Base-by-base conservation (phyloP, 2,888 invertebrate genomes). In the Lottia scabra region DNA sequence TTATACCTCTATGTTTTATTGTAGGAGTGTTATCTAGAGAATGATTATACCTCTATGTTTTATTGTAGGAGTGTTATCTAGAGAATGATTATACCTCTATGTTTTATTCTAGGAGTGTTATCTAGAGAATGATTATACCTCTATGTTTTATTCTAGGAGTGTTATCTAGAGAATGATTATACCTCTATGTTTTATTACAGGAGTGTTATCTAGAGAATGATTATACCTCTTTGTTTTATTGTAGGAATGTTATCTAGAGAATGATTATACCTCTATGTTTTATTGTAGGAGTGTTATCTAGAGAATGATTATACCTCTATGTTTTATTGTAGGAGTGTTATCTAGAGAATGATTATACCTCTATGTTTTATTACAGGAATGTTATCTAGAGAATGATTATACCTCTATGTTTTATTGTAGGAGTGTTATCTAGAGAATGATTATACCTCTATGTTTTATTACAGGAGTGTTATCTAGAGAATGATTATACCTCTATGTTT, bases 161-260 rank as follows among this genome's bases (percentile, higher is more conserved):
- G n/a, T n/a, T 93, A 94, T 76, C 90, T 98, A 72, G 96, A 98
- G 89, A 95, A 95, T 78, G 98, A 98, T 89, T 95, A 95, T 0
- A 95, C 96, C 0, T 94, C 94, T 80, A 91, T 98, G 67, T 96
- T 95, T 89, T 94, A 96, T 89, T n/a, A n/a, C n/a, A n/a, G n/a
- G n/a, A n/a, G n/a, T n/a, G n/a, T n/a, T 93, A 94, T 76, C 90
- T 98, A 72, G 96, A 98, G 89, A 95, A 95, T 78, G 98, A 98
- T 89, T 95, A 95, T 0, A 95, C 96, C 0, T 94, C 94, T 80
- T 91, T 98, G 67, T 96, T 95, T 89, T 94, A 96, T 89, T n/a
- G n/a, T n/a, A n/a, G n/a, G n/a, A n/a, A n/a, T n/a, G n/a, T n/a
- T 93, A 94, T 76, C 90, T 98, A 72, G 96, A 98, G 89, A 95